A percentile compares a stretch with the other conserved stretches of the same genome.
phyloP scores from a whole-genome alignment of 1,140 invertebrate species.

The silkworm (Bombyx mori) region ASM3026992v2 NC_085116.1:6327001-6327500 shows the following conservation, averaged over 20 bases:
- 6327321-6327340: too few relatives aligned
- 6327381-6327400: slow-evolving; percentile 45
- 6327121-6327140: slow-evolving; percentile 7
- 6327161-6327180: slow-evolving; percentile 16
- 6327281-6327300: too few relatives aligned
- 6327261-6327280: too few relatives aligned
- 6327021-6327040: slow-evolving; percentile 31
- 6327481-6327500: slow-evolving; percentile 57
- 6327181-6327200: slow-evolving; percentile 20
- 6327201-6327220: slow-evolving; percentile 36
- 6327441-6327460: slow-evolving; percentile 65
- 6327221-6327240: background rate
- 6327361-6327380: slow-evolving; percentile 10
- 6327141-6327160: slow-evolving; percentile 17
- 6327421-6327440: slow-evolving; percentile 62
- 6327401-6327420: slow-evolving; percentile 66
- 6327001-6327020: slow-evolving; percentile 47
- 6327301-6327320: too few relatives aligned
- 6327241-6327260: too few relatives aligned
- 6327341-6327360: too few relatives aligned
- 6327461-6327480: slow-evolving; percentile 51
- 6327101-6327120: background rate
- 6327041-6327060: slow-evolving; percentile 46
- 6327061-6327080: slow-evolving; percentile 32
- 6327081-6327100: slow-evolving; percentile 24